Percentiles rank a stretch among this genome's conserved stretches.
Evolutionary conservation across 2,888 invertebrate genomes (phyloP).

Genomic region (Thumatha senex): DNA sequence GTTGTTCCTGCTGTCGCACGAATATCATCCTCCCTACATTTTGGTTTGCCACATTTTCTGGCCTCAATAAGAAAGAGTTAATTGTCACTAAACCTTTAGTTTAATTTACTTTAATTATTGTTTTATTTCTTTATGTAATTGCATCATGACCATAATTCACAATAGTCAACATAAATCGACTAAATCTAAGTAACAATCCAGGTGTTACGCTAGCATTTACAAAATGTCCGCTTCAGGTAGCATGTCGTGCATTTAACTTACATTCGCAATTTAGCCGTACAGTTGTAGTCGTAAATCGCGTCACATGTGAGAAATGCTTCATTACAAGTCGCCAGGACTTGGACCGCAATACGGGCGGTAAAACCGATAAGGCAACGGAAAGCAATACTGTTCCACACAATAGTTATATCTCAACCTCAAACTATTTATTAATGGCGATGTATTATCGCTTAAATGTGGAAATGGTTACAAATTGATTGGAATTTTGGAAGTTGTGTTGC

Average conservation of each 20-base stretch:
- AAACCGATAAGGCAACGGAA: slow-evolving; percentile 38
- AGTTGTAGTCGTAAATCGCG: slow-evolving; percentile 53
- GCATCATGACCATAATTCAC: slow-evolving; percentile 14
- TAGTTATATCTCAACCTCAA: slow-evolving; percentile 15
- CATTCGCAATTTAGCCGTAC: slow-evolving; percentile 53
- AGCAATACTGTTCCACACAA: slow-evolving; percentile 27
- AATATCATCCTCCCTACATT: too few relatives aligned
- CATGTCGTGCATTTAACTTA: slow-evolving; percentile 42
- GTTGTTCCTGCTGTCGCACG: too few relatives aligned
- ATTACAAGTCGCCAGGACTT: slow-evolving; percentile 45
- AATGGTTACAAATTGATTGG: slow-evolving; percentile 2
- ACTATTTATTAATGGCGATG: slow-evolving; percentile 28
- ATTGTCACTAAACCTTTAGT: too few relatives aligned
- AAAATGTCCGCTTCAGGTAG: slow-evolving; percentile 41
- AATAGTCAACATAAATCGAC: slow-evolving; percentile 37
- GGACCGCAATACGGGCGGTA: slow-evolving; percentile 29
- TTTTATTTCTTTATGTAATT: too few relatives aligned
- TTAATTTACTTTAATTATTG: too few relatives aligned
- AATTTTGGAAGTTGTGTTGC: neutral
- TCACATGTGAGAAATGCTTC: slow-evolving; percentile 60
- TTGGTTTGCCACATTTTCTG: too few relatives aligned
- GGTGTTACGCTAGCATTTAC: slow-evolving; percentile 47
- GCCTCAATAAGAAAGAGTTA: too few relatives aligned
- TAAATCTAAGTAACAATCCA: slow-evolving; percentile 41
- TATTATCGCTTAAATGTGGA: slow-evolving; percentile 7